Evolutionary conservation across 2,113 vertebrate species (phyloP).

Genomic region (Catharus fuscescens): DNA sequence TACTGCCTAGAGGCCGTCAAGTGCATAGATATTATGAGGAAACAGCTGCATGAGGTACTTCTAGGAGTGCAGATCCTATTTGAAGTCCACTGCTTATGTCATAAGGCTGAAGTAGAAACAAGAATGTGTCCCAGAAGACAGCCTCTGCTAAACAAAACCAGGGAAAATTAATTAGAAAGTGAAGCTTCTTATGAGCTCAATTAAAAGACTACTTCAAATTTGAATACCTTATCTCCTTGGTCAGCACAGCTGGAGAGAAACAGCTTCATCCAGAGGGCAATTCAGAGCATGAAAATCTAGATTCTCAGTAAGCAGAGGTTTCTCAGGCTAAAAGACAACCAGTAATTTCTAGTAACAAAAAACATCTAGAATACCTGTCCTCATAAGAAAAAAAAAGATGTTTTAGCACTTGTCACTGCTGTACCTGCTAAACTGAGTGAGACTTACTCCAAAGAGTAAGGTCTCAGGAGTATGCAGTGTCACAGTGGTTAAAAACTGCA

Average conservation of each 20-base stretch:
- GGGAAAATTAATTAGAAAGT: neutral
- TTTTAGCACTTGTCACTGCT: neutral
- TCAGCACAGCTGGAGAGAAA: neutral
- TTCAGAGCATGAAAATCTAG: neutral
- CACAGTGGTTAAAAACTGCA: neutral
- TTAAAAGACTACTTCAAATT: slow-evolving; percentile 15
- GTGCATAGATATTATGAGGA: neutral
- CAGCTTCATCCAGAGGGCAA: neutral
- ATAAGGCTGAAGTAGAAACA: neutral
- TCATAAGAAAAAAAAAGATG: neutral
- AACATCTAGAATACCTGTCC: neutral
- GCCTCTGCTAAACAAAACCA: neutral
- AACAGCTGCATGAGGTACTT: neutral
- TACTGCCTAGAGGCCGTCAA: neutral
- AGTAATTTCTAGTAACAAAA: neutral
- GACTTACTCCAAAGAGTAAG: neutral
- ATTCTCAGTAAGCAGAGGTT: neutral
- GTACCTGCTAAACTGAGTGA: neutral
- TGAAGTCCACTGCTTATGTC: neutral
- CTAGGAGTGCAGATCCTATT: neutral
- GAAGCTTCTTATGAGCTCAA: neutral
- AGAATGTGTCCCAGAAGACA: neutral
- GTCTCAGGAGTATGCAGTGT: neutral
- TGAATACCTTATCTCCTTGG: neutral
- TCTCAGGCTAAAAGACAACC: neutral